phyloP scores from a whole-genome alignment of 2,888 invertebrate genomes.

The Sphinx pinastri region DNA sequence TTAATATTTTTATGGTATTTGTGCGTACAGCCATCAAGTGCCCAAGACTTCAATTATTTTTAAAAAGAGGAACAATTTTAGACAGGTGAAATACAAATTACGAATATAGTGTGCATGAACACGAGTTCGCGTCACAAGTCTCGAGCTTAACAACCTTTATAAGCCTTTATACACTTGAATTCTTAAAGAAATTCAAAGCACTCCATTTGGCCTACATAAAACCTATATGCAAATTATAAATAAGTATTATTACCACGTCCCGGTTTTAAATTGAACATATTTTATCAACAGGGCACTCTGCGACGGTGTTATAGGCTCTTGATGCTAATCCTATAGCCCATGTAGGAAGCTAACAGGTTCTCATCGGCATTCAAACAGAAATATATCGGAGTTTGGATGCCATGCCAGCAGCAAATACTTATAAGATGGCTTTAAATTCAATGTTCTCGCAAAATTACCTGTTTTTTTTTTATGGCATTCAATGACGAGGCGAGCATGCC shows the following conservation, averaged over 20 bases:
- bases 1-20: too few species aligned
- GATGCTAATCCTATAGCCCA: conserved; percentile 78
- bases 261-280: conserved; percentile 52
- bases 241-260: conserved; percentile 27
- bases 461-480: too few species aligned
- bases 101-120: too few species aligned
- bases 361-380: conserved; percentile 60
- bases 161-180: too few species aligned
- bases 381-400: conserved; percentile 49
- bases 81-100: too few species aligned
- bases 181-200: not conserved
- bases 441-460: conserved; percentile 5
- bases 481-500: too few species aligned
- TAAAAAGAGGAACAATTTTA: too few species aligned
- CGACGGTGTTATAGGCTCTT: conserved; percentile 63
- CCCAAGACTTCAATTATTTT: too few species aligned
- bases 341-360: conserved; percentile 65
- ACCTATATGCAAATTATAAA: conserved; percentile 15
- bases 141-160: too few species aligned
- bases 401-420: conserved; percentile 23
- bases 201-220: conserved; percentile 8
- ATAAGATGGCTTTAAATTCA: conserved; percentile 12
- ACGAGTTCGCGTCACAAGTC: too few species aligned
- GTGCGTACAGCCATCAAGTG: too few species aligned
- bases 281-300: conserved; percentile 55